These are phyloP conservation scores for Agapostemon virescens DNA, from an alignment of 2,888 invertebrate genomes.

Conservation along the genomic window DNA sequence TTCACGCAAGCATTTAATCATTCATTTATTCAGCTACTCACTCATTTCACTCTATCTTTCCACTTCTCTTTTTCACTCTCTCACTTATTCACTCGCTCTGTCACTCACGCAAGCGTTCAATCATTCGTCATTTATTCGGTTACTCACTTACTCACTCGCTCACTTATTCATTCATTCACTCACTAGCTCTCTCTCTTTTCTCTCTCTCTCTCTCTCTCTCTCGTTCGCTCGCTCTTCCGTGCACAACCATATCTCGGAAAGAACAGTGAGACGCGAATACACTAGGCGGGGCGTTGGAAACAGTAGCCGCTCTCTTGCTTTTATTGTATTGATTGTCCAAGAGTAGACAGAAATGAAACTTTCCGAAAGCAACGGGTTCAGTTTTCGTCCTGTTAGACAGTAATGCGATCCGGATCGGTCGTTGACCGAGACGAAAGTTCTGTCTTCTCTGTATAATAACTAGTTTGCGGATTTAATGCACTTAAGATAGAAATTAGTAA, in stretches of 20 bases:
- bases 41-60: too few species aligned
- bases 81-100: too few species aligned
- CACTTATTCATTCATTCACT: too few species aligned
- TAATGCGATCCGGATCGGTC: neutral
- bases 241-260: constrained; percentile 21
- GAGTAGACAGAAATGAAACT: neutral
- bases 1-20: too few species aligned
- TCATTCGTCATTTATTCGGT: too few species aligned
- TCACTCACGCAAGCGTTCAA: too few species aligned
- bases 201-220: too few species aligned
- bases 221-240: neutral
- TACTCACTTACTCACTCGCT: too few species aligned
- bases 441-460: neutral
- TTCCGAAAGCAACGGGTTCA: constrained; percentile 8
- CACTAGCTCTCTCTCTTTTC: too few species aligned
- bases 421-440: neutral
- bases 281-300: constrained; percentile 11
- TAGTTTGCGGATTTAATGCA: neutral
- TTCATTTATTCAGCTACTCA: too few species aligned
- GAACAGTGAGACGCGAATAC: constrained; percentile 13
- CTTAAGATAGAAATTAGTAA: neutral
- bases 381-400: constrained; percentile 1
- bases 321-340: constrained; percentile 7
- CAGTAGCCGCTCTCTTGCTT: constrained; percentile 8
- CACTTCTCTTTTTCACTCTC: too few species aligned